These are phyloP conservation scores for Phymorhynchus buccinoides DNA, from an alignment of 1,140 invertebrate genomes.

Conservation along the genomic window DNA sequence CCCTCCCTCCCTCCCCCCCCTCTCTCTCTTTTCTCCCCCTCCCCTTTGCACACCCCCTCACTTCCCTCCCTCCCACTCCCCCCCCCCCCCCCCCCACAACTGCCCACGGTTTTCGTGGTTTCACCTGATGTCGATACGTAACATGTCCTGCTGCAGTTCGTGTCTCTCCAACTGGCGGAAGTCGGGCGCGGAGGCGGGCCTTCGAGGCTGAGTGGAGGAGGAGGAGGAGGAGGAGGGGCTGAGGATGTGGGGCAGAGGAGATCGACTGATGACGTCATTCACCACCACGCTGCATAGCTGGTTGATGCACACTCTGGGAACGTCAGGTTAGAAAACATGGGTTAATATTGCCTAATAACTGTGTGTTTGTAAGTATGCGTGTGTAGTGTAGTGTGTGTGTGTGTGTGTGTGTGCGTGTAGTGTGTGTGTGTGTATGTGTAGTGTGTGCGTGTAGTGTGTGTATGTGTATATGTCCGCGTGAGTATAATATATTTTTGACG, in stretches of 20 bases:
- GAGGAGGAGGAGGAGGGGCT: background rate
- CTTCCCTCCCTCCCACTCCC: background rate
- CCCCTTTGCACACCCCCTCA: background rate
- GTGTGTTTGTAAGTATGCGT: too few relatives aligned
- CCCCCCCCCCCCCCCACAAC: background rate
- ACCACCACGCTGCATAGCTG: slow-evolving; percentile 42
- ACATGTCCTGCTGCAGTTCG: slow-evolving; percentile 28
- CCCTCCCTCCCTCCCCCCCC: too few relatives aligned
- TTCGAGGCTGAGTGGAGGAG: background rate
- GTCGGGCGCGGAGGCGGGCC: slow-evolving; percentile 18
- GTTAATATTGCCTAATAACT: too few relatives aligned
- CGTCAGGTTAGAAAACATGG: too few relatives aligned
- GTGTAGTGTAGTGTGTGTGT: too few relatives aligned
- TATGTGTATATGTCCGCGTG: too few relatives aligned
- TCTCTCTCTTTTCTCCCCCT: too few relatives aligned
- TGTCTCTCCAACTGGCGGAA: slow-evolving; percentile 22
- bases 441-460: too few relatives aligned
- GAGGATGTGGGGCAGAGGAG: slow-evolving; percentile 10
- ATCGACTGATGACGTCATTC: background rate
- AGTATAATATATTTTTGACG: too few relatives aligned
- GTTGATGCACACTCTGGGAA: slow-evolving; percentile 44
- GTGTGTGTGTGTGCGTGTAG: too few relatives aligned
- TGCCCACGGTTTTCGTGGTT: background rate
- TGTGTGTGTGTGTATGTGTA: too few relatives aligned
- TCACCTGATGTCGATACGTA: slow-evolving; percentile 15